Base-by-base conservation (phyloP, 2,888 invertebrate species). In the Galerucella calmariensis region DNA sequence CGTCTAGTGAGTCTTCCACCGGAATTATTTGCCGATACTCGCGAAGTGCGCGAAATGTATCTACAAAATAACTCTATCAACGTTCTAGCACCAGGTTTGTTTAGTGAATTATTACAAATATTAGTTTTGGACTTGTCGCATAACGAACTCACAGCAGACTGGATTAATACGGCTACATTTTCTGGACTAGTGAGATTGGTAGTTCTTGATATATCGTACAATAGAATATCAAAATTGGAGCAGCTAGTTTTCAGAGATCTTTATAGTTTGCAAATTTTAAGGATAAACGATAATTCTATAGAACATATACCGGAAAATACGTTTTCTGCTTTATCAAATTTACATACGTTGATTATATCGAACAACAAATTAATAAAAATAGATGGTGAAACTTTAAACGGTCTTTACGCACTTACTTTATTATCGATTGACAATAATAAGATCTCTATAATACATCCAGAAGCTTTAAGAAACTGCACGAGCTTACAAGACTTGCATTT, bases 81-180 rank as follows among this genome's bases (percentile, higher is more conserved):
- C 82, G 94, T 95, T 16, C 88, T 95, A 51, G 94, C 94, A 66
- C 94, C 94, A 11, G 94, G 94, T 35, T 88, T 95, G 75, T 95
- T 96, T 84, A 91, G 92, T 83, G 94, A 94, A 82, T 88, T 95
- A 72, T 90, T 92, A 70, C 93, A 94, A 86, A 89, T 96, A 68
- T 88, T 94, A 68, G 92, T 94, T 76, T 88, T 95, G 76, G 94
- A 95, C 87, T 88, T 95, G 82, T 94, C 94, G 44, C 91, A 92
- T 81, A 95, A 95, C 85, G 94, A 94, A 87, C 88, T 96, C 76
- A 93, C 94, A 3, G 92, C 94, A 66, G 95, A 94, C 84, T 94
- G 94, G 94, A 93, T 94, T 77, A 94, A 94, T 85, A 91, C 94
- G 27, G 93, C 92, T 2, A 95, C 95, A 12, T 95, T 95, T 86